phyloP scores from a whole-genome alignment of 2,888 invertebrate species.

The Epirrhoe alternata region DNA sequence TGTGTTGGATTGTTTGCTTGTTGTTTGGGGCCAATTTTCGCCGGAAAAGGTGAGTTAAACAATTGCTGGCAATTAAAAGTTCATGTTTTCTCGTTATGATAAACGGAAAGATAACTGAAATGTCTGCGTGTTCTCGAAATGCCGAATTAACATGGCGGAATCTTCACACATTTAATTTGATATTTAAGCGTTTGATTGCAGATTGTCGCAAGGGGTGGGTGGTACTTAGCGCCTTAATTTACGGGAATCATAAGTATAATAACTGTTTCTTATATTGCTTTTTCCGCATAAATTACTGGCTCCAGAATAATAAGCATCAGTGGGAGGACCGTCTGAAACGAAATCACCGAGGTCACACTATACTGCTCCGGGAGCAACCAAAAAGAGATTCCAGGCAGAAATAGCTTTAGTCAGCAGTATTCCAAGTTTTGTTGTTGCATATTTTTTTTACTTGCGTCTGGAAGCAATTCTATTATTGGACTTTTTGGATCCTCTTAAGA shows the following conservation, averaged over 20 bases:
- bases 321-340: neutral
- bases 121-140: conserved; percentile 5
- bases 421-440: too few relatives aligned
- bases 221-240: conserved; percentile 12
- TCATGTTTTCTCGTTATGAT: conserved; percentile 23
- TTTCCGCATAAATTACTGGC: neutral
- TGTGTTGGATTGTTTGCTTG: conserved; percentile 44
- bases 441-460: too few relatives aligned
- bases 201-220: conserved; percentile 10
- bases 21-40: conserved; percentile 29
- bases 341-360: neutral
- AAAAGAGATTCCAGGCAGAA: too few relatives aligned
- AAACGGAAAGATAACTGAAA: conserved; percentile 7
- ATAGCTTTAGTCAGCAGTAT: too few relatives aligned
- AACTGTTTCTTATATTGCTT: neutral
- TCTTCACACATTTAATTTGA: conserved; percentile 18
- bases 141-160: conserved; percentile 11
- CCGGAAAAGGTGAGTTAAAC: conserved; percentile 39
- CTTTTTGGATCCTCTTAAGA: too few relatives aligned
- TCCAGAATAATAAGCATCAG: neutral
- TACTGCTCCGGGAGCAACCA: too few relatives aligned
- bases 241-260: conserved; percentile 2
- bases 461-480: too few relatives aligned
- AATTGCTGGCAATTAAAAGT: conserved; percentile 16
- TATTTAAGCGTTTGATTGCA: conserved; percentile 15